Evolutionary conservation across 2,888 invertebrate species (phyloP).

Genomic region (Polyploca ridens): DNA sequence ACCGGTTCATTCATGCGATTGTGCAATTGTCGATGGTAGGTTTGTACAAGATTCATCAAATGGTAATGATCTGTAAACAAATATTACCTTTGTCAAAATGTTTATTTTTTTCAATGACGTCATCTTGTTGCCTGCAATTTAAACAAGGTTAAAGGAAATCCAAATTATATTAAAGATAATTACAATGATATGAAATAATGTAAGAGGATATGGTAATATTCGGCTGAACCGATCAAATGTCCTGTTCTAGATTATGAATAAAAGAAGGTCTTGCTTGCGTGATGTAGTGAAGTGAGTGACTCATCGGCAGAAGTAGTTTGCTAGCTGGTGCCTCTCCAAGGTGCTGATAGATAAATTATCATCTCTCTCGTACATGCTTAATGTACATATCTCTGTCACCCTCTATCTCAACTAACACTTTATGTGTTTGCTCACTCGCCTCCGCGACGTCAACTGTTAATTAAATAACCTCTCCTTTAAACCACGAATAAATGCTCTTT

Average conservation of each 20-base stretch:
- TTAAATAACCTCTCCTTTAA: slow-evolving; percentile 65
- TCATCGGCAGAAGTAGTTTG: slow-evolving; percentile 67
- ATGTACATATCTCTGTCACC: slow-evolving; percentile 56
- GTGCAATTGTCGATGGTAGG: slow-evolving; percentile 62
- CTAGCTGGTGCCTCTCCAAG: slow-evolving; percentile 47
- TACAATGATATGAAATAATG: slow-evolving; percentile 24
- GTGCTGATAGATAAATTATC: slow-evolving; percentile 55
- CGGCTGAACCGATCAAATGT: slow-evolving; percentile 39
- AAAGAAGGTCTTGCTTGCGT: slow-evolving; percentile 46
- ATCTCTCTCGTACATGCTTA: slow-evolving; percentile 61
- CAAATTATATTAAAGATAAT: slow-evolving; percentile 22
- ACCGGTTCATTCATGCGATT: slow-evolving; percentile 77
- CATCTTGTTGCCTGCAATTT: slow-evolving; percentile 18
- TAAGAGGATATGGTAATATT: slow-evolving; percentile 37
- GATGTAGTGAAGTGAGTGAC: slow-evolving; percentile 46
- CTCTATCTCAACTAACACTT: slow-evolving; percentile 53
- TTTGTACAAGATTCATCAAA: slow-evolving; percentile 50
- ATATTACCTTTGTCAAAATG: slow-evolving; percentile 27
- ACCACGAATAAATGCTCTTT: slow-evolving; percentile 45
- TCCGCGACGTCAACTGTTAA: slow-evolving; percentile 71
- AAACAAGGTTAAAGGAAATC: slow-evolving; percentile 43
- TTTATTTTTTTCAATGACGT: slow-evolving; percentile 12
- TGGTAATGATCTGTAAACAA: slow-evolving; percentile 35
- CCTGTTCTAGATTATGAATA: slow-evolving; percentile 44
- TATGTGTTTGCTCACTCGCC: slow-evolving; percentile 57